phyloP scores from a whole-genome alignment of 1,140 invertebrate species.

The Archivesica marissinica region DNA sequence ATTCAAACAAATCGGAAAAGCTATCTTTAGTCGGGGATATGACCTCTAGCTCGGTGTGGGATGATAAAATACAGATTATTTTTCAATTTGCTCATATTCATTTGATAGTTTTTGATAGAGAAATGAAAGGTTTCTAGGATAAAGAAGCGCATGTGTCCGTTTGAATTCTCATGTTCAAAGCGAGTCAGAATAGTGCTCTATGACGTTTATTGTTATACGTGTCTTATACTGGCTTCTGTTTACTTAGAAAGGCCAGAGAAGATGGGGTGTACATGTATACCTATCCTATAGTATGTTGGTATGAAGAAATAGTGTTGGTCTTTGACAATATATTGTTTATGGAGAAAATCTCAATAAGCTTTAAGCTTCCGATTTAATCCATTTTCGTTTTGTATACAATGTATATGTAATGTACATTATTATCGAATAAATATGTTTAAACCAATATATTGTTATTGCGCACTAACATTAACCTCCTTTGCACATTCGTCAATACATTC shows the following conservation, averaged over 20 bases:
- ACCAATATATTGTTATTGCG: too few relatives aligned
- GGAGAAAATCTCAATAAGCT: too few relatives aligned
- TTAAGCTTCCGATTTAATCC: too few relatives aligned
- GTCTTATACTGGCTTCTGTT: background rate
- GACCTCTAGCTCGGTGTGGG: constrained; percentile 44
- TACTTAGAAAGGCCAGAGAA: background rate
- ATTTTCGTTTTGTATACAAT: too few relatives aligned
- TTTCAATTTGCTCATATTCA: constrained; percentile 51
- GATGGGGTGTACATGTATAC: background rate
- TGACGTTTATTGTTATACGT: constrained; percentile 25
- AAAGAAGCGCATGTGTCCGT: background rate
- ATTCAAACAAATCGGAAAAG: constrained; percentile 58
- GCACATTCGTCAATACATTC: too few relatives aligned
- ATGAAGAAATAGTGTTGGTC: too few relatives aligned
- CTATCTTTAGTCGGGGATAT: background rate
- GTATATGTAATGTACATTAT: too few relatives aligned
- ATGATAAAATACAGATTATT: constrained; percentile 60
- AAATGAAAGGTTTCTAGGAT: constrained; percentile 11
- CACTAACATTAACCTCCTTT: too few relatives aligned
- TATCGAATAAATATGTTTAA: too few relatives aligned
- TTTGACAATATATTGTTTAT: too few relatives aligned
- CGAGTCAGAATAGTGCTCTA: background rate
- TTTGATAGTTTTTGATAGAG: constrained; percentile 48
- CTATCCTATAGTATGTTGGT: background rate
- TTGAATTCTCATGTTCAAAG: background rate